These are phyloP conservation scores for Syngnathus floridae DNA, from an alignment of 2,113 vertebrate species.

Conservation along the genomic window DNA sequence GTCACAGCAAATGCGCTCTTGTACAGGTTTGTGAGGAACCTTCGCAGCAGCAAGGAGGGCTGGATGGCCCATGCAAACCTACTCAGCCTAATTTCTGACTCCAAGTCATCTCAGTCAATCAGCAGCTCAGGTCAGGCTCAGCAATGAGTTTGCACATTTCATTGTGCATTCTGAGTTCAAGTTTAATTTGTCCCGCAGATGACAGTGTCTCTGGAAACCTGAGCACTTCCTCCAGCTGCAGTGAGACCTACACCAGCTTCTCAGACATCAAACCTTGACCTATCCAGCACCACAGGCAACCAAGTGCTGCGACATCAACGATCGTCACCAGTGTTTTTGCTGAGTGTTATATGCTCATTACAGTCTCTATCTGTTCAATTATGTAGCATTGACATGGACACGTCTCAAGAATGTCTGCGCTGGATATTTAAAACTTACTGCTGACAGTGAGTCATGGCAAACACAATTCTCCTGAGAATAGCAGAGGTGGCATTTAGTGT, in stretches of 20 bases:
- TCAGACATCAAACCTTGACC: conserved; percentile 82
- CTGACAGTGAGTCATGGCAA: neutral
- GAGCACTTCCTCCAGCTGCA: conserved; percentile 93
- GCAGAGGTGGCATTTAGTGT: conserved; percentile 7
- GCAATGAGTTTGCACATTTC: neutral
- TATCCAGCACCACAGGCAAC: neutral
- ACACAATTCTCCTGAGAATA: neutral
- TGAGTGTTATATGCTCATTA: neutral
- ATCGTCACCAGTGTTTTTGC: conserved; percentile 1
- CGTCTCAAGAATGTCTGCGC: conserved; percentile 16
- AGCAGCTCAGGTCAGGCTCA: conserved; percentile 82
- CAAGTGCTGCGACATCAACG: neutral
- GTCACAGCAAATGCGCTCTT: neutral
- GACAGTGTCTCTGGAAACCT: conserved; percentile 85
- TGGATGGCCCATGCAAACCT: conserved; percentile 83
- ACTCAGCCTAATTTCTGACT: conserved; percentile 77
- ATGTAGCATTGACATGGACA: conserved; percentile 43
- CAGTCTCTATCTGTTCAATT: conserved; percentile 4
- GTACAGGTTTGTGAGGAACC: conserved; percentile 85
- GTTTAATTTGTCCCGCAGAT: conserved; percentile 66
- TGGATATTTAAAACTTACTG: neutral
- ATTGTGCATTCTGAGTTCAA: neutral
- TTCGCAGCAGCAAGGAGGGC: conserved; percentile 80
- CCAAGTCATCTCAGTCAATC: conserved; percentile 83
- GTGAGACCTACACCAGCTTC: conserved; percentile 83